phyloP scores from a whole-genome alignment of 2,113 vertebrate species.

The Pseudorasbora parva region DNA sequence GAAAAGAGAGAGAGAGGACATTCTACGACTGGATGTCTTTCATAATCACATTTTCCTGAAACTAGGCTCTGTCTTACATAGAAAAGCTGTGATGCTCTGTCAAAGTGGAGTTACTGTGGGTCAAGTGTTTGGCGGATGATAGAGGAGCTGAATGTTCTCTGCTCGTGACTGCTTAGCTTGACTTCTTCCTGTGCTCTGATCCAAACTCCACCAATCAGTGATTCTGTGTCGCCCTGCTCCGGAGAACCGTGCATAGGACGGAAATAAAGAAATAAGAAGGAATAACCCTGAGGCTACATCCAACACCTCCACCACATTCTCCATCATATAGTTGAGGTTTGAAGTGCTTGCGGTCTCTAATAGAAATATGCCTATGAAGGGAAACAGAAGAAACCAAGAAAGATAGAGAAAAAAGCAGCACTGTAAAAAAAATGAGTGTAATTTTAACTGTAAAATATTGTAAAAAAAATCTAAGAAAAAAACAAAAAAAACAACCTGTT shows the following conservation, averaged over 20 bases:
- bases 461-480: too few species aligned
- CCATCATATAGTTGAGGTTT: conserved; percentile 67
- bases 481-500: too few species aligned
- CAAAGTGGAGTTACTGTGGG: conserved; percentile 45
- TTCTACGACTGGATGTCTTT: conserved; percentile 22
- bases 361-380: conserved; percentile 61
- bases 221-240: conserved; percentile 48
- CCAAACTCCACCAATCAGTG: conserved; percentile 45
- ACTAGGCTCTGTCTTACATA: neutral
- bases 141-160: conserved; percentile 39
- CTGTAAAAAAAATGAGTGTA: too few species aligned
- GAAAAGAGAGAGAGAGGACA: conserved; percentile 28
- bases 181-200: conserved; percentile 42
- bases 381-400: conserved; percentile 48
- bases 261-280: conserved; percentile 58
- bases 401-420: neutral
- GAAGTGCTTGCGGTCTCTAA: conserved; percentile 63
- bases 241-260: conserved; percentile 49
- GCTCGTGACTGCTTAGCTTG: conserved; percentile 33
- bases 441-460: too few species aligned
- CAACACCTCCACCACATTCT: conserved; percentile 55
- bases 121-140: conserved; percentile 35
- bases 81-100: conserved; percentile 44
- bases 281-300: conserved; percentile 60
- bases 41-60: conserved; percentile 32